phyloP scores from a whole-genome alignment of 2,797 vertebrate species.

The Agapornis canus region DNA sequence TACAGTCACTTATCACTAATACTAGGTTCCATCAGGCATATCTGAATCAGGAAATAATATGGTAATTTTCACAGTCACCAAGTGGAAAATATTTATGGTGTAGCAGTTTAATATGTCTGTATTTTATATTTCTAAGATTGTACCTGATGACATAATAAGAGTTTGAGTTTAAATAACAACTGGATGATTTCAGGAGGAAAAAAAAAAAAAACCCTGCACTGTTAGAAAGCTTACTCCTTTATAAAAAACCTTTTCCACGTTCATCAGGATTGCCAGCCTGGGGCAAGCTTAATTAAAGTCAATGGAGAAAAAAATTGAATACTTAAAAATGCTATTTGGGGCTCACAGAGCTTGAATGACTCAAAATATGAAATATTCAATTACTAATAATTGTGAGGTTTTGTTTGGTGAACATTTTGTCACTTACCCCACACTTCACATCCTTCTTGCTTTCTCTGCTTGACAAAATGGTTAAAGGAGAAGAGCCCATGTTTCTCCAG shows the following conservation, averaged over 20 bases:
- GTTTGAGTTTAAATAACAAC: slow-evolving; percentile 67
- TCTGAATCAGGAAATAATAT: slow-evolving; percentile 71
- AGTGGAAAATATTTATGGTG: slow-evolving; percentile 75
- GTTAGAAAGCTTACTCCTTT: slow-evolving; percentile 53
- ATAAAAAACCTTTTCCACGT: slow-evolving; percentile 63
- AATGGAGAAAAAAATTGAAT: slow-evolving; percentile 81
- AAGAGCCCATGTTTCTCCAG: not conserved
- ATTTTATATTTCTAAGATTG: slow-evolving; percentile 70
- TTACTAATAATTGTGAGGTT: slow-evolving; percentile 62
- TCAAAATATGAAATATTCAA: slow-evolving; percentile 76
- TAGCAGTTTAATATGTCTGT: slow-evolving; percentile 66
- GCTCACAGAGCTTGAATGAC: slow-evolving; percentile 74
- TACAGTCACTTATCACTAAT: slow-evolving; percentile 55
- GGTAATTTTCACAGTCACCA: slow-evolving; percentile 71
- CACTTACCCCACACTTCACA: slow-evolving; percentile 40
- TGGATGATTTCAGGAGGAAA: slow-evolving; percentile 57
- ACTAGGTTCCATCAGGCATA: slow-evolving; percentile 51
- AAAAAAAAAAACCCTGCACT: slow-evolving; percentile 12
- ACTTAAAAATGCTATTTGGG: slow-evolving; percentile 71
- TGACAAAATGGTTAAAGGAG: not conserved
- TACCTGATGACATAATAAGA: slow-evolving; percentile 69
- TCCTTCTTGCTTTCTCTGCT: not conserved
- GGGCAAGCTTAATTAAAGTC: slow-evolving; percentile 80
- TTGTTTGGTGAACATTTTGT: slow-evolving; percentile 58
- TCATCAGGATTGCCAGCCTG: slow-evolving; percentile 73